phyloP scores from a whole-genome alignment of 2,888 invertebrate genomes.

The Seira ritae region DNA sequence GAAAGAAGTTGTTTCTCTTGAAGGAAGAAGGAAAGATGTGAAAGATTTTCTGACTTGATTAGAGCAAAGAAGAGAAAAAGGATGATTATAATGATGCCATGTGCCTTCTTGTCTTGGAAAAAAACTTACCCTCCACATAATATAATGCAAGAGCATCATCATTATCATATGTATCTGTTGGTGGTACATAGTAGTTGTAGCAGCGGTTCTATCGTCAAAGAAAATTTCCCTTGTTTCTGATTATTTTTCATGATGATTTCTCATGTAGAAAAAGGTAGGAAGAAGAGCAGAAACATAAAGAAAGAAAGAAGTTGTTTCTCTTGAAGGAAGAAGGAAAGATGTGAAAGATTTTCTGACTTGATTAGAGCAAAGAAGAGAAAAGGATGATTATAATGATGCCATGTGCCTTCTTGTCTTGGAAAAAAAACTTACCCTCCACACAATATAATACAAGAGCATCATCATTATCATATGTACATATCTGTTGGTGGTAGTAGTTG shows the following conservation, averaged over 20 bases:
- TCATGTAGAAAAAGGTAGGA: background rate
- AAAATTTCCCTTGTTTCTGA: slow-evolving; percentile 25
- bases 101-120: too few relatives aligned
- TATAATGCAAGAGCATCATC: slow-evolving; percentile 42
- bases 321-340: slow-evolving; percentile 11
- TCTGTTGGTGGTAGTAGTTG: too few relatives aligned
- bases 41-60: slow-evolving; percentile 57
- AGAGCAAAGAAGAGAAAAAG: slow-evolving; percentile 42
- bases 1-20: slow-evolving; percentile 43
- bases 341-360: slow-evolving; percentile 12
- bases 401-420: too few relatives aligned
- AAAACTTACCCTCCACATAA: too few relatives aligned
- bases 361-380: background rate
- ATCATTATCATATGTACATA: slow-evolving; percentile 53
- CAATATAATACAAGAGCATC: slow-evolving; percentile 38
- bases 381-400: background rate
- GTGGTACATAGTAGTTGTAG: too few relatives aligned
- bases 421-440: too few relatives aligned
- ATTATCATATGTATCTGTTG: slow-evolving; percentile 51
- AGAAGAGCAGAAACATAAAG: slow-evolving; percentile 2
- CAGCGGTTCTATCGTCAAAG: slow-evolving; percentile 30
- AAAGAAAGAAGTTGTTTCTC: background rate
- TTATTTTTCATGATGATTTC: slow-evolving; percentile 24
- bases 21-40: slow-evolving; percentile 38
- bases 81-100: background rate